A percentile compares a stretch with the other conserved stretches of the same genome.
Evolutionary conservation across 2,888 invertebrate species (phyloP).

Genomic region (Acronicta psi): DNA sequence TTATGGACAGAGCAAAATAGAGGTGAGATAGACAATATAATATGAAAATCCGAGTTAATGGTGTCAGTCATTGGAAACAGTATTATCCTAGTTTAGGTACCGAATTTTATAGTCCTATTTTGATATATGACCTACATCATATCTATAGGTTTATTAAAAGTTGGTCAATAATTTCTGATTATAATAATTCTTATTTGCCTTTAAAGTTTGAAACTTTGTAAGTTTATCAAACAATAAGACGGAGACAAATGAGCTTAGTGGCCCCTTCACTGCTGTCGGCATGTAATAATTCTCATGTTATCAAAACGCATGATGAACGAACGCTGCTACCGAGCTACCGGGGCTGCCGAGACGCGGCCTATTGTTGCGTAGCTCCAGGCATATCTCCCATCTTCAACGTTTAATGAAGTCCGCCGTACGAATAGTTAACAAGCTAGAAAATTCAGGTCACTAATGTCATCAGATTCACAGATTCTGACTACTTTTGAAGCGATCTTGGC

Average conservation of each 20-base stretch:
- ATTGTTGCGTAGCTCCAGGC: constrained; percentile 60
- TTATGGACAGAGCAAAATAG: too few relatives aligned
- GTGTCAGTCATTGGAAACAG: too few relatives aligned
- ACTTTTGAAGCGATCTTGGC: constrained; percentile 46
- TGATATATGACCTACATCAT: too few relatives aligned
- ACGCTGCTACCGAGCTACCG: constrained; percentile 27
- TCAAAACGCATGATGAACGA: constrained; percentile 29
- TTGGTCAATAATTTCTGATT: too few relatives aligned
- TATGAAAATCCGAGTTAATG: too few relatives aligned
- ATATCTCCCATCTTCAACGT: constrained; percentile 55
- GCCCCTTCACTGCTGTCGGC: not conserved
- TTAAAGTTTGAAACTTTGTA: not conserved
- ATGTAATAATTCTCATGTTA: constrained; percentile 22
- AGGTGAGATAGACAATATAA: too few relatives aligned
- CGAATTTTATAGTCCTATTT: too few relatives aligned
- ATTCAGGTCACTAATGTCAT: constrained; percentile 57
- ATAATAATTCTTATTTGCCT: too few relatives aligned
- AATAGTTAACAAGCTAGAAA: constrained; percentile 51
- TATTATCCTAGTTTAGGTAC: too few relatives aligned
- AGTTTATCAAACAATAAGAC: not conserved
- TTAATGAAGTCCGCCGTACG: constrained; percentile 53
- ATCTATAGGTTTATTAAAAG: too few relatives aligned
- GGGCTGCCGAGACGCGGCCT: constrained; percentile 20
- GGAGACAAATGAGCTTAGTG: not conserved
- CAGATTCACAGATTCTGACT: constrained; percentile 29